Evolutionary conservation across 1,140 invertebrate species (phyloP), one percentile per base, ranked within the genome.

Genomic region (Kradibia gibbosae): DNA sequence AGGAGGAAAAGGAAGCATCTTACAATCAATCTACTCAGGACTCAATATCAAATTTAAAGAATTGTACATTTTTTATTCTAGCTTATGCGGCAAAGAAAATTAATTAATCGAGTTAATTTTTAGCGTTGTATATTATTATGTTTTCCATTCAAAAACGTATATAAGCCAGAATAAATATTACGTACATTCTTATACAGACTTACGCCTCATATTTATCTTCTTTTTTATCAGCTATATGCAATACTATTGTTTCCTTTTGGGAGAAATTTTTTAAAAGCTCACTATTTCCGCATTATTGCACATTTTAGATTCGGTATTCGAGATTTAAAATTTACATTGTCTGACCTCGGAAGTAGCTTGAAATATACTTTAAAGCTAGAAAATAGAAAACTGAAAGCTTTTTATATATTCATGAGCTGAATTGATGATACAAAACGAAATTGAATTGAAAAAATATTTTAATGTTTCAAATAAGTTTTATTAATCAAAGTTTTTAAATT

Each of bases 371-470:
- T 20, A 20, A 65, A 36, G 4, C 60, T 34, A 36, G 60, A 36
- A 36, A 65, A 36, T 36, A 62, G 5, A 39, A 67, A 28, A 60
- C 25, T 8, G 25, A 28, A n/a, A 39, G 62, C 34, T 67, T 67
- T n/a, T 28, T 67, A 39, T 39, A n/a, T 67, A 67, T 67, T 67
- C 34, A 39, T 39, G 62, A 67, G 34, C 36, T 67, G 62, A 67
- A 39, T 39, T n/a, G 62, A 39, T 39, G 34, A 67, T 67, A 39
- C n/a, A 39, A 39, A 67, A 67, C n/a, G 34, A 39, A 17, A 67
- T 34, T 34, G 60, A 65, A 65, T 36, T 0, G 31, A 34, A 7
- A 11, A 65, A 17, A 17, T 2, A 36, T 62, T 62, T 17, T 34
- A 62, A 34, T 62, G 34, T 62, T 31, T 36, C 20, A 17, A 34